Evolutionary conservation across 2,888 invertebrate genomes (phyloP).

Genomic region (Drosophila emarginata): DNA sequence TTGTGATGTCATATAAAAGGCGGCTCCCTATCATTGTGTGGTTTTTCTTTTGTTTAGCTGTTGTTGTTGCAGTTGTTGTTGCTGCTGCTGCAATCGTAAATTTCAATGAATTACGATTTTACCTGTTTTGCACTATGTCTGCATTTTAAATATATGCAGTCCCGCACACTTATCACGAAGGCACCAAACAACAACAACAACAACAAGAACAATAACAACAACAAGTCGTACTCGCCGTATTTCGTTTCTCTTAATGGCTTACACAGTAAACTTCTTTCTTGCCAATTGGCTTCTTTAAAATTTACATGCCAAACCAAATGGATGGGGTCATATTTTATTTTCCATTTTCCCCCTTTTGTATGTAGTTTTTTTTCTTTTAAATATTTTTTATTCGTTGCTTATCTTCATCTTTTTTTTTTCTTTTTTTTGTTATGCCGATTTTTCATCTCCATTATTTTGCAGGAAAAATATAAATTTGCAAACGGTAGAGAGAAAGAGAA

Average conservation of each 20-base stretch:
- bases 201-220: slow-evolving; percentile 1
- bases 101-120: slow-evolving; percentile 70
- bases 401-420: slow-evolving; percentile 38
- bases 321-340: slow-evolving; percentile 38
- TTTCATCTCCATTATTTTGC: slow-evolving; percentile 69
- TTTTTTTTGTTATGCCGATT: slow-evolving; percentile 44
- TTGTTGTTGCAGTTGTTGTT: slow-evolving; percentile 20
- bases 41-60: slow-evolving; percentile 12
- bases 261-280: slow-evolving; percentile 23
- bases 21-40: slow-evolving; percentile 29
- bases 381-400: slow-evolving; percentile 29
- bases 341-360: slow-evolving; percentile 12
- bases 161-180: slow-evolving; percentile 51
- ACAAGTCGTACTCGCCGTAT: slow-evolving; percentile 6
- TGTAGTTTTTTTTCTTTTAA: slow-evolving; percentile 34
- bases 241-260: slow-evolving; percentile 9
- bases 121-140: slow-evolving; percentile 56
- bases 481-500: slow-evolving; percentile 56
- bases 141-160: slow-evolving; percentile 69
- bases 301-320: slow-evolving; percentile 32
- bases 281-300: slow-evolving; percentile 43
- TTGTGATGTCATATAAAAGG: not conserved
- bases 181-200: slow-evolving; percentile 23
- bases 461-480: slow-evolving; percentile 74
- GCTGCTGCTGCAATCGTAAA: slow-evolving; percentile 66